phyloP scores from a whole-genome alignment of 2,888 invertebrate genomes.

The Branchellion lobata region DNA sequence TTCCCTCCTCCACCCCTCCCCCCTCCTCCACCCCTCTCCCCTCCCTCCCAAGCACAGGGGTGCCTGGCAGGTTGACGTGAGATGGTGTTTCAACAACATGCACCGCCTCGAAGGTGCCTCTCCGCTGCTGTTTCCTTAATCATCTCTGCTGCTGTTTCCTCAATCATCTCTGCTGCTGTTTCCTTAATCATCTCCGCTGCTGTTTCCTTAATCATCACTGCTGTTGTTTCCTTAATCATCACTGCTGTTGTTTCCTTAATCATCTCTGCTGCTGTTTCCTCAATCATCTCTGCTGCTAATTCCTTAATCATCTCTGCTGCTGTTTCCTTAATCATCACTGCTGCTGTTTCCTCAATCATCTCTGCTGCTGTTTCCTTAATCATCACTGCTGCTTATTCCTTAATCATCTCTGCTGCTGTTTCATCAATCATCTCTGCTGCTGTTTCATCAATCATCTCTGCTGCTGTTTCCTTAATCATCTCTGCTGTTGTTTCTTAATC shows the following conservation, averaged over 20 bases:
- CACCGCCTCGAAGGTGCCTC: too few relatives aligned
- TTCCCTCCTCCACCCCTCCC: neutral
- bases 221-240: neutral
- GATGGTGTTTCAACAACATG: slow-evolving; percentile 7
- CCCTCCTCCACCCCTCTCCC: neutral
- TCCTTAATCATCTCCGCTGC: neutral
- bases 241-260: neutral
- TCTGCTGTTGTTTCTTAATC: neutral
- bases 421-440: too few relatives aligned
- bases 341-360: neutral
- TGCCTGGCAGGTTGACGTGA: slow-evolving; percentile 30
- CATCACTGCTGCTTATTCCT: neutral
- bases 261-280: neutral
- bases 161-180: neutral
- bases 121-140: too few relatives aligned
- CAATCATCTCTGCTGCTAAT: neutral
- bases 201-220: too few relatives aligned
- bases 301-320: neutral
- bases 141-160: too few relatives aligned
- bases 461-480: neutral
- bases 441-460: neutral
- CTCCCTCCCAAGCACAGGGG: slow-evolving; percentile 22
- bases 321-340: neutral
- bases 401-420: neutral
- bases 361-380: neutral